Evolutionary conservation across 1,140 invertebrate species (phyloP), one percentile per base, ranked within the genome.

Genomic region (Plectrocnemia conspersa): DNA sequence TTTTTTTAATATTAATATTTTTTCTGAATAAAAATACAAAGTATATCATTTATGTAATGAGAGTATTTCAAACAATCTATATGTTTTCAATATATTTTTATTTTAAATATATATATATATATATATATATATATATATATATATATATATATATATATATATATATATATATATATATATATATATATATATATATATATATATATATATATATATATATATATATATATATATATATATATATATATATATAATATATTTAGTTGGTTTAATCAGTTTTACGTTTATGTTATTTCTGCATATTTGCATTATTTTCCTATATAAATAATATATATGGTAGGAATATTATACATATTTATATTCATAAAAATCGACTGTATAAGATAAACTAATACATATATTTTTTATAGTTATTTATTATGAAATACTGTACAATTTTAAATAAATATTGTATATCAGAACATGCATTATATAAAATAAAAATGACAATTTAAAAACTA

Each of bases 141-240:
- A 36, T 13, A 36, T 36, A 36, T 36, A 13, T 36, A 36, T 36
- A 13, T 36, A 36, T 36, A 13, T 36, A 36, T 36, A 36, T 36
- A 7, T 5, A 36, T 7, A 5, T 36, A 5, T 16, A 36, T 36
- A 5, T 13, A 36, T 36, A 36, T 36, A 36, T 36, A 13, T 36
- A 36, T 13, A 36, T 36, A 36, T 36, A 13, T 36, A 36, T 36
- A 13, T 36, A 36, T 36, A 36, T 36, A 7, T 36, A 5, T 13
- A 36, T 7, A 7, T 5, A 36, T 13, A 36, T 13, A 36, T 36
- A 13, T 36, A 36, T 13, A 36, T 7, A 36, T 36, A 13, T 36
- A 13, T 5, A 36, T 36, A 7, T 36, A 7, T 36, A 36, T 13
- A 36, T 36, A 6, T n/a, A n/a, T 13, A 35, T 35, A 15, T 13